Percentiles rank a stretch among this genome's conserved stretches.
Conservation (phyloP, 2,888 invertebrate genomes). For the Stenichneumon culpator region DNA sequence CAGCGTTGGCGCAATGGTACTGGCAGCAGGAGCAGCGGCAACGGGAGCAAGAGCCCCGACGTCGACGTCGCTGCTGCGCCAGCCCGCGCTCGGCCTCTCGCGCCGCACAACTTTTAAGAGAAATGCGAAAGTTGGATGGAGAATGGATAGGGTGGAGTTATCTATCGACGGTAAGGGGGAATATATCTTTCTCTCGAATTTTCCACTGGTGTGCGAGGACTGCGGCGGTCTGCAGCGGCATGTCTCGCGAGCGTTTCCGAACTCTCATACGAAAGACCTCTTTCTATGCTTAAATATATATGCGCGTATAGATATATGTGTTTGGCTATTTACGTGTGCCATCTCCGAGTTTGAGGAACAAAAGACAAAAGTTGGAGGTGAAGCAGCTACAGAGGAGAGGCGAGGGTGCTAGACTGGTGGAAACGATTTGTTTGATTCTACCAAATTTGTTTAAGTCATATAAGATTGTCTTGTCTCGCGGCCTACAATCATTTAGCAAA, state of each 20-base stretch:
- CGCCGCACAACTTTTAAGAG: conserved; percentile 81
- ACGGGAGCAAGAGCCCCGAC: conserved; percentile 62
- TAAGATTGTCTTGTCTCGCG: background rate
- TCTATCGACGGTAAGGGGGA: conserved; percentile 79
- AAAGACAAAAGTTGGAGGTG: conserved; percentile 51
- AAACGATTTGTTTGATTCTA: background rate
- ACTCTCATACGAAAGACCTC: conserved; percentile 38
- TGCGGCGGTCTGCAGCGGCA: conserved; percentile 61
- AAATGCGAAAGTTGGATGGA: conserved; percentile 84
- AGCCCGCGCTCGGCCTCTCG: conserved; percentile 59
- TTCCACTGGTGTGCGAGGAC: conserved; percentile 28
- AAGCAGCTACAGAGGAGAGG: conserved; percentile 38
- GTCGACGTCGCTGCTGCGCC: conserved; percentile 68
- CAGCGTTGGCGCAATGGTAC: conserved; percentile 59
- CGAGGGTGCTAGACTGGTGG: conserved; percentile 60
- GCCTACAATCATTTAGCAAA: background rate
- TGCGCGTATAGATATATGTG: background rate
- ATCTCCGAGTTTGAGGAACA: conserved; percentile 56
- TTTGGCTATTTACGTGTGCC: conserved; percentile 39
- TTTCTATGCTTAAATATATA: background rate
- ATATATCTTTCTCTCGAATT: conserved; percentile 59
- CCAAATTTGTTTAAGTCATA: background rate
- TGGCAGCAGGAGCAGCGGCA: conserved; percentile 55
- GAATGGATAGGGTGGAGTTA: conserved; percentile 83
- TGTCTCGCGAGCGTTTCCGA: conserved; percentile 64